These are phyloP conservation scores for Ichneumon xanthorius DNA, from an alignment of 2,888 invertebrate species.

Conservation along the genomic window DNA sequence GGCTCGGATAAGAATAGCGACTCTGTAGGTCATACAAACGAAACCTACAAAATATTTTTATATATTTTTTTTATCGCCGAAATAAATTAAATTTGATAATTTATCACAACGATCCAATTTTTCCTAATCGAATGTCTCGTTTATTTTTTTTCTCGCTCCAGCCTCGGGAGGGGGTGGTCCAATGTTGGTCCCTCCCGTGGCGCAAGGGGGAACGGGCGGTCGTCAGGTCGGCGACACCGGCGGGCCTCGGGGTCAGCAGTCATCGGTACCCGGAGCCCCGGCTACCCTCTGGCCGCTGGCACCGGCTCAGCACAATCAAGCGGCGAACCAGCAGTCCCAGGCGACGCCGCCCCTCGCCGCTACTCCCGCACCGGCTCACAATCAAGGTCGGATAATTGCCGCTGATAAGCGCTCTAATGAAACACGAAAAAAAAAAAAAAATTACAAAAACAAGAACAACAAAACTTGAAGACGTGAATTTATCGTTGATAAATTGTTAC, in stretches of 20 bases:
- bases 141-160: slow-evolving; percentile 71
- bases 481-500: slow-evolving; percentile 76
- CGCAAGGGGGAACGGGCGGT: slow-evolving; percentile 80
- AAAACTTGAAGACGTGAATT: neutral
- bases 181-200: slow-evolving; percentile 84
- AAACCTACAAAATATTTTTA: neutral
- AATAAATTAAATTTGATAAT: neutral
- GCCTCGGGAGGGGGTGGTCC: slow-evolving; percentile 84
- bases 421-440: neutral
- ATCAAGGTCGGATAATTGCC: slow-evolving; percentile 77
- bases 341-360: slow-evolving; percentile 81
- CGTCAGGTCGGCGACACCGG: slow-evolving; percentile 82
- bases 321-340: slow-evolving; percentile 80
- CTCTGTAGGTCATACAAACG: slow-evolving; percentile 55
- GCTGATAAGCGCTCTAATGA: slow-evolving; percentile 23
- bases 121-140: slow-evolving; percentile 35
- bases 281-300: slow-evolving; percentile 85
- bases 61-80: neutral
- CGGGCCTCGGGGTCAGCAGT: slow-evolving; percentile 84
- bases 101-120: neutral
- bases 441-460: neutral
- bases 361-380: slow-evolving; percentile 82
- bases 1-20: slow-evolving; percentile 42
- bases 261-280: slow-evolving; percentile 78
- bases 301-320: slow-evolving; percentile 83